phyloP scores from a whole-genome alignment of 1,140 invertebrate species.

The Neoseiulus cucumeris region DNA sequence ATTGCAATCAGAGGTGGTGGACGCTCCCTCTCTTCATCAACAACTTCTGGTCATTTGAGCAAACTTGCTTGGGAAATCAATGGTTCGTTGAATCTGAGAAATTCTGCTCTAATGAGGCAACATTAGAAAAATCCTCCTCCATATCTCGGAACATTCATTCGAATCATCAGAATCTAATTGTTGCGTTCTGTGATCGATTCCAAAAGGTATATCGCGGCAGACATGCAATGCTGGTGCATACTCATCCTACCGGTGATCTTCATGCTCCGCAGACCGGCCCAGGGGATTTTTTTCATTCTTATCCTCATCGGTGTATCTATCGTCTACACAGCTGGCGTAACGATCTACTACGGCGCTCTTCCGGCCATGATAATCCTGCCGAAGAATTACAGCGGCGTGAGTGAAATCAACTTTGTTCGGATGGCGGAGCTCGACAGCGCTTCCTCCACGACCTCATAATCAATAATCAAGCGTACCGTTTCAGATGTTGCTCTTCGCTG shows the following conservation, averaged over 20 bases:
- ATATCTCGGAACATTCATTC: no score
- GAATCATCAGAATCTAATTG: no score
- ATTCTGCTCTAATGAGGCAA: no score
- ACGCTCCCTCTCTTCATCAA: background rate
- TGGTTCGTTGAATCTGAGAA: background rate
- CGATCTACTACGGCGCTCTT: background rate
- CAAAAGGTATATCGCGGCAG: background rate
- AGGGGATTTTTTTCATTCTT: background rate
- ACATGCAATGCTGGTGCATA: background rate
- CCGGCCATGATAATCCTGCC: background rate
- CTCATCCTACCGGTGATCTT: background rate
- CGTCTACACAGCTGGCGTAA: background rate
- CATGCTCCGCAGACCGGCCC: background rate
- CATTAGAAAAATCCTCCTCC: no score
- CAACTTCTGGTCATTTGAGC: background rate
- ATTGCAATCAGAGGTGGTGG: background rate
- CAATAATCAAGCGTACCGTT: background rate
- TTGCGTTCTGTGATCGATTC: background rate
- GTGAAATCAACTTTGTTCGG: background rate
- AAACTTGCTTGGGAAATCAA: background rate
- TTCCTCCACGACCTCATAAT: background rate
- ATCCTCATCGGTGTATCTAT: background rate
- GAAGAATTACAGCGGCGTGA: background rate
- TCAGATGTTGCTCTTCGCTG: background rate
- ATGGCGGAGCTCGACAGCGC: background rate